A percentile compares a stretch with the other conserved stretches of the same genome.
Conservation (phyloP, 2,888 invertebrate genomes). For the Serrognathus titanus region DNA sequence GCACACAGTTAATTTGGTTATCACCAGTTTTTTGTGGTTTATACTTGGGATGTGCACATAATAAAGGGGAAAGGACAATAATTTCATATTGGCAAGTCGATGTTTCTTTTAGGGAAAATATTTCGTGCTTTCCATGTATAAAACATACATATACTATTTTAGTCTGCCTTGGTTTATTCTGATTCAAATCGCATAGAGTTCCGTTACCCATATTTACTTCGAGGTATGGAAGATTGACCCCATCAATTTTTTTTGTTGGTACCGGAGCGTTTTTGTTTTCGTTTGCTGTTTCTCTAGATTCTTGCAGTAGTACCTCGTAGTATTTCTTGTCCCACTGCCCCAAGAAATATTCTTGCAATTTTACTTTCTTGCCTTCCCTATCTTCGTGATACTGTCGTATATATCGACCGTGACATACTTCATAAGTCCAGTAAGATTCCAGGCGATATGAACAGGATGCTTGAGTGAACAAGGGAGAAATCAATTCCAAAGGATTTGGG, state of each 20-base stretch:
- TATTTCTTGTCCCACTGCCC: constrained; percentile 73
- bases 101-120: constrained; percentile 89
- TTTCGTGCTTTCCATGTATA: constrained; percentile 83
- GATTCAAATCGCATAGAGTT: constrained; percentile 85
- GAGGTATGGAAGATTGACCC: constrained; percentile 82
- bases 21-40: constrained; percentile 75
- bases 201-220: constrained; percentile 86
- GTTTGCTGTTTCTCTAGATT: constrained; percentile 51
- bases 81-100: constrained; percentile 94
- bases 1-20: constrained; percentile 71
- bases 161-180: constrained; percentile 73
- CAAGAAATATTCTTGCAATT: constrained; percentile 79
- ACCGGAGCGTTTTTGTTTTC: constrained; percentile 51
- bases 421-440: constrained; percentile 95
- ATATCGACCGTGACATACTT: constrained; percentile 89
- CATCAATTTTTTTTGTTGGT: constrained; percentile 75
- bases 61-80: constrained; percentile 78
- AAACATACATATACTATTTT: constrained; percentile 87
- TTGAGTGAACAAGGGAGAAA: constrained; percentile 70
- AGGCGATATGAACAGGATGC: constrained; percentile 81
- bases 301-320: constrained; percentile 56
- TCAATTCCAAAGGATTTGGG: constrained; percentile 71
- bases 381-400: constrained; percentile 96
- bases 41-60: constrained; percentile 89
- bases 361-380: constrained; percentile 78